phyloP scores from a whole-genome alignment of 2,113 vertebrate species.

The Oryzias melastigma region DNA sequence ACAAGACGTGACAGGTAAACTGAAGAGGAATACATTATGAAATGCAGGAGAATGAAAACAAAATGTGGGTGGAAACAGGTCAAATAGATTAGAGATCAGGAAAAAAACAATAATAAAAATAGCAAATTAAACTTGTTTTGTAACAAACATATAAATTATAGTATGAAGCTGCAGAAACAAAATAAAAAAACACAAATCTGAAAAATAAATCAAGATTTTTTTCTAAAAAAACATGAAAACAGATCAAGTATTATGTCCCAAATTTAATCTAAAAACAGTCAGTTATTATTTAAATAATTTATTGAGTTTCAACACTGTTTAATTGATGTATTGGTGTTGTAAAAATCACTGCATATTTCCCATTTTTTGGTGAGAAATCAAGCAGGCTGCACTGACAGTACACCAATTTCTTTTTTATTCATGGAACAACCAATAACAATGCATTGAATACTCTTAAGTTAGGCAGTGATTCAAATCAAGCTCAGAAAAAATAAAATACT shows the following conservation, averaged over 20 bases:
- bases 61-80: constrained; percentile 47
- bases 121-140: neutral
- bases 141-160: no score
- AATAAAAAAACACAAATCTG: no score
- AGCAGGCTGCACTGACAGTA: neutral
- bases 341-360: constrained; percentile 13
- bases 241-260: no score
- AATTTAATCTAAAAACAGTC: no score
- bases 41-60: constrained; percentile 52
- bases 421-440: constrained; percentile 2
- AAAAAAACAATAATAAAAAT: constrained; percentile 15
- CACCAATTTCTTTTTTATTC: constrained; percentile 22
- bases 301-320: constrained; percentile 4
- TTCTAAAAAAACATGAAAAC: no score
- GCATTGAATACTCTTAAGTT: constrained; percentile 10
- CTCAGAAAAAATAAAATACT: neutral
- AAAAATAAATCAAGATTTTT: neutral
- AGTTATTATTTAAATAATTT: no score
- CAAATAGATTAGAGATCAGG: constrained; percentile 30
- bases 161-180: no score
- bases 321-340: constrained; percentile 7
- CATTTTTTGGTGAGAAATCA: constrained; percentile 1
- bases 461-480: constrained; percentile 12
- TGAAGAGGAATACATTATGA: constrained; percentile 67
- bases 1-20: constrained; percentile 68